Evolutionary conservation across 2,797 vertebrate species (phyloP), one percentile per base, ranked within the genome.

Genomic region (Scolopax bukidnonensis): DNA sequence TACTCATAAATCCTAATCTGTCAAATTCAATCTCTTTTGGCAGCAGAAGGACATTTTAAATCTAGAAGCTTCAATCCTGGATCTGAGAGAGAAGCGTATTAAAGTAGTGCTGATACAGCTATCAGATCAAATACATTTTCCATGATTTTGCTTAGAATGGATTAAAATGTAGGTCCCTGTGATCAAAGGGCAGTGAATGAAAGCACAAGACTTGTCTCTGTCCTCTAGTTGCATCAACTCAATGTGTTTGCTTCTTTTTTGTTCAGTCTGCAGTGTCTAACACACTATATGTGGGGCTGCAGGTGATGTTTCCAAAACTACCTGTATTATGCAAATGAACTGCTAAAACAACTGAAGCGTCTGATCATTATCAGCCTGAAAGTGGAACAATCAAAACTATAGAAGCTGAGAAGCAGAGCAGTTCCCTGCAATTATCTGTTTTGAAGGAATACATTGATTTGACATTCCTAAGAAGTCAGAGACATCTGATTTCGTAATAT

Each of bases 391-490:
- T 96, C 97, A 97, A 90, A 82, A 97, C 93, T 93, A 92, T 94
- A 75, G 89, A 92, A 97, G 95, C 93, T 94, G 90, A 97, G 97
- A 97, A 96, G 95, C 96, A 96, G 93, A 98, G 90, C 91, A 96
- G 94, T 86, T 90, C 96, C 43, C 93, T 97, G 97, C 97, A 98
- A 98, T 98, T 98, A 98, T 96, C 97, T 97, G 94, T 98, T 97
- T 98, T 97, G 97, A 98, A 97, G 97, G 96, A 98, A 97, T 96
- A 96, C 96, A 84, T 96, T 97, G 97, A 97, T 98, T 98, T 98
- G 98, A 98, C 96, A 97, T 97, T 97, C 97, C 95, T 98, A 98
- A 98, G 98, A 98, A 98, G 97, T 98, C 96, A 97, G 96, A 98
- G 96, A 97, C 77, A 48, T 97, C 97, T 98, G 97, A 98, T 98